Evolutionary conservation across 2,113 vertebrate species (phyloP).

Genomic region (Prolemur simus): DNA sequence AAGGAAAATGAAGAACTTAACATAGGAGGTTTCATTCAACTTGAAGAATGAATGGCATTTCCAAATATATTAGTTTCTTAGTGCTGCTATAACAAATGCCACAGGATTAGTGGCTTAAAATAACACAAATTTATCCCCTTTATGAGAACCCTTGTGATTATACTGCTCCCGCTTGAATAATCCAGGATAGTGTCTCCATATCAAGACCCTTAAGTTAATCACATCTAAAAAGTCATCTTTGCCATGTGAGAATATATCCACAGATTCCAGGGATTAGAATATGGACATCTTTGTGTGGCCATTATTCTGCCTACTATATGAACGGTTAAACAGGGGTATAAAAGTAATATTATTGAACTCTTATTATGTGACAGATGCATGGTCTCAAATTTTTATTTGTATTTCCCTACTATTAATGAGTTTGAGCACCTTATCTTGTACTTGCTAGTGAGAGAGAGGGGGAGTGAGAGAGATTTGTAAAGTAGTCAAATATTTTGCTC

Average conservation of each 20-base stretch:
- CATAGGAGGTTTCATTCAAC: background rate
- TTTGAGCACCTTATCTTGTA: background rate
- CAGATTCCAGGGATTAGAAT: background rate
- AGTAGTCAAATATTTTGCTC: background rate
- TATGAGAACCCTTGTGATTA: background rate
- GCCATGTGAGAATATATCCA: background rate
- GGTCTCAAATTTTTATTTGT: background rate
- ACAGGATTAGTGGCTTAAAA: background rate
- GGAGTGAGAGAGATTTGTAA: background rate
- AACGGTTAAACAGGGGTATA: background rate
- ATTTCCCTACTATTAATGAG: background rate
- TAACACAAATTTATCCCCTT: background rate
- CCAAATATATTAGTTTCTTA: background rate
- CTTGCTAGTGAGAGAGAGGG: too few species aligned
- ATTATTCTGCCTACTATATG: background rate
- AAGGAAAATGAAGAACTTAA: background rate
- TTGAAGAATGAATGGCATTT: background rate
- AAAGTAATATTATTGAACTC: background rate
- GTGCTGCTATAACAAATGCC: background rate
- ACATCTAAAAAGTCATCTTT: background rate
- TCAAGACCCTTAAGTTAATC: background rate
- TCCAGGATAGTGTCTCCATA: background rate
- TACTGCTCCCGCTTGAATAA: background rate
- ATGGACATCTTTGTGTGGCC: background rate
- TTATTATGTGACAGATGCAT: background rate